A percentile compares a stretch with the other conserved stretches of the same genome.
These are phyloP conservation scores for Pseudotriccus pelzelni DNA, from an alignment of 2,797 vertebrate genomes.

Conservation along the genomic window DNA sequence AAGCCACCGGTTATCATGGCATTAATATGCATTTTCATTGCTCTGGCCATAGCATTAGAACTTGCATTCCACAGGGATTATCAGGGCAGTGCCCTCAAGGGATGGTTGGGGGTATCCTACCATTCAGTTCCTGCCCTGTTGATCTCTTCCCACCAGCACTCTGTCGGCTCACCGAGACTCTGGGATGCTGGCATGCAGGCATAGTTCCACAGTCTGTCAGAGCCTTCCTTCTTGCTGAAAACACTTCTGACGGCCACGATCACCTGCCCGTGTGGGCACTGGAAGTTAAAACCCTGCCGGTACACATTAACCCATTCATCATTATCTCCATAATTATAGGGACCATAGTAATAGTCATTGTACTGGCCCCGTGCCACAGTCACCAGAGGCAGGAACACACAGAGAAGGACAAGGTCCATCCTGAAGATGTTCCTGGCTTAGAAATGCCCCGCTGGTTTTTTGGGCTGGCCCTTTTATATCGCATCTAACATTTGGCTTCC, in stretches of 20 bases:
- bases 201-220: constrained; percentile 91
- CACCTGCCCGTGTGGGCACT: constrained; percentile 92
- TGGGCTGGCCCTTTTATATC: constrained; percentile 80
- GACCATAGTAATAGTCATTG: constrained; percentile 70
- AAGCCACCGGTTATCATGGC: background rate
- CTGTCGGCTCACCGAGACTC: constrained; percentile 86
- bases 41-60: background rate
- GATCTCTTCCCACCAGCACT: constrained; percentile 99
- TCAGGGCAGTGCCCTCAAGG: background rate
- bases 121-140: constrained; percentile 91
- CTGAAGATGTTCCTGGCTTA: constrained; percentile 68
- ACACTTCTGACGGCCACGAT: constrained; percentile 89
- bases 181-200: constrained; percentile 90
- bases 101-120: constrained; percentile 78
- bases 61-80: background rate
- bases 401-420: constrained; percentile 82
- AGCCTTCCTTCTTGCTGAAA: constrained; percentile 88
- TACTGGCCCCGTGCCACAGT: constrained; percentile 77
- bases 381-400: constrained; percentile 76
- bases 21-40: background rate
- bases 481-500: constrained; percentile 84
- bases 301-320: constrained; percentile 91
- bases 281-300: constrained; percentile 95
- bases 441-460: constrained; percentile 53
- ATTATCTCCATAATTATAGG: constrained; percentile 69